A percentile compares a stretch with the other conserved stretches of the same genome.
Conservation (phyloP, 1,140 invertebrate species). For the honey bee (Apis mellifera) region Amel_HAv3.1 CM009936.2:7803001-7803500, state of each 20-base stretch:
- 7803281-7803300: no score
- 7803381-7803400: slow-evolving; percentile 7
- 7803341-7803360: background rate
- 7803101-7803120: background rate
- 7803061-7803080: background rate
- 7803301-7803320: background rate
- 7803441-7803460: background rate
- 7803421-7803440: slow-evolving; percentile 25
- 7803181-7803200: background rate
- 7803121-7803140: background rate
- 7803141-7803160: no score
- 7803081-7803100: background rate
- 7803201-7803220: background rate
- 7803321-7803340: background rate
- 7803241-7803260: background rate
- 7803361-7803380: slow-evolving; percentile 7
- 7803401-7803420: slow-evolving; percentile 10
- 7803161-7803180: background rate
- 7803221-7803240: background rate
- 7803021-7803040: slow-evolving; percentile 10
- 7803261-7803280: background rate
- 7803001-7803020: background rate
- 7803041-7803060: slow-evolving; percentile 4
- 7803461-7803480: background rate
- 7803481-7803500: slow-evolving; percentile 31